Conservation (phyloP, 2,888 invertebrate species). For the Apodemia zela region DNA sequence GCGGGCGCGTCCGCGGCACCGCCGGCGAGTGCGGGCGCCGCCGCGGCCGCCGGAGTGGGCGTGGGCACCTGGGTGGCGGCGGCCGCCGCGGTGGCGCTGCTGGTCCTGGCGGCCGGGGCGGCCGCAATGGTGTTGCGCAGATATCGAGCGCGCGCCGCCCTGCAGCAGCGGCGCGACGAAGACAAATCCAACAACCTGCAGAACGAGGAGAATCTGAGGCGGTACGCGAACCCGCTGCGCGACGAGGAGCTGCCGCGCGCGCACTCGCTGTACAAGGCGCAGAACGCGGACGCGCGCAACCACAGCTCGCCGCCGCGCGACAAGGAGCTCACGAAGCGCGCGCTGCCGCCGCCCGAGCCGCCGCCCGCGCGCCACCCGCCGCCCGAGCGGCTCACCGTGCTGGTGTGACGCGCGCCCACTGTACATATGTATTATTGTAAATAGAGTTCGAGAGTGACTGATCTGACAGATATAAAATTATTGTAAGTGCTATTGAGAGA, state of each 20-base stretch:
- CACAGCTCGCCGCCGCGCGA: conserved; percentile 84
- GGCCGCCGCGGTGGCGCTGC: conserved; percentile 36
- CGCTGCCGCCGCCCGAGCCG: conserved; percentile 69
- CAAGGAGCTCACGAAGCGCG: conserved; percentile 89
- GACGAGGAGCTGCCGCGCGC: conserved; percentile 76
- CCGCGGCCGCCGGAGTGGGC: conserved; percentile 50
- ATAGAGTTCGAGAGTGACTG: conserved; percentile 58
- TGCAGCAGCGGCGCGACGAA: conserved; percentile 86
- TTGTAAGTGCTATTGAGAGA: conserved; percentile 48
- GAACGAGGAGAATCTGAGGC: conserved; percentile 92
- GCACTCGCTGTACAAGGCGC: conserved; percentile 89
- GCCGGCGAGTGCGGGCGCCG: conserved; percentile 88
- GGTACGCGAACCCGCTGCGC: conserved; percentile 90
- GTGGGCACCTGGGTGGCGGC: conserved; percentile 43
- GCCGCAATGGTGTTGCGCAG: conserved; percentile 47
- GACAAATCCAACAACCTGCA: conserved; percentile 95
- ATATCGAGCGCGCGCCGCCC: conserved; percentile 68
- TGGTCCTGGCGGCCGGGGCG: conserved; percentile 38
- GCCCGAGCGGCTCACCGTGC: conserved; percentile 70
- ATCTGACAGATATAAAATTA: conserved; percentile 36
- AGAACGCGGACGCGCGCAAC: conserved; percentile 90
- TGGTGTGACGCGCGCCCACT: conserved; percentile 53
- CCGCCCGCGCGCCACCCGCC: conserved; percentile 49
- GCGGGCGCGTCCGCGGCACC: conserved; percentile 81
- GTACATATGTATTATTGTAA: conserved; percentile 74